phyloP scores from a whole-genome alignment of 1,140 invertebrate genomes.

The Brachionus rotundiformis region DNA sequence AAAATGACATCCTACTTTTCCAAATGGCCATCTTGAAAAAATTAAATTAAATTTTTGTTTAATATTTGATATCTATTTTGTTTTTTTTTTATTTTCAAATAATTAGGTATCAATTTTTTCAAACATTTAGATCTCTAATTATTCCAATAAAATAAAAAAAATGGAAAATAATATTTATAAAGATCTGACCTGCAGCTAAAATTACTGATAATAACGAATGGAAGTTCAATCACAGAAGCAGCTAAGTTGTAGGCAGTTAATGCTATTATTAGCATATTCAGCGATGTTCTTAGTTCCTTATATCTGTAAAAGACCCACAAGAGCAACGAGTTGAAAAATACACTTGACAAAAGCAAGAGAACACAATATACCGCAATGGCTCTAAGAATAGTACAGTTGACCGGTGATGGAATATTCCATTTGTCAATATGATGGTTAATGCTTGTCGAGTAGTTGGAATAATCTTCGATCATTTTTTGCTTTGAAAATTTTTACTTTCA shows the following conservation, averaged over 20 bases:
- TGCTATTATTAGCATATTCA: slow-evolving; percentile 46
- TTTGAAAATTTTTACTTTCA: neutral
- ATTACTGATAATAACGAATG: slow-evolving; percentile 48
- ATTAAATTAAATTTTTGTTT: neutral
- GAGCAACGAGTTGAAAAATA: slow-evolving; percentile 7
- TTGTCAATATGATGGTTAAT: neutral
- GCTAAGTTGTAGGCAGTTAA: slow-evolving; percentile 29
- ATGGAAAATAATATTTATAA: neutral
- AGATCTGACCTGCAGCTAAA: slow-evolving; percentile 20
- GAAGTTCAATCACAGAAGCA: slow-evolving; percentile 26
- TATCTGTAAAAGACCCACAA: slow-evolving; percentile 3
- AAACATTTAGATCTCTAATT: neutral
- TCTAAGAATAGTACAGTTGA: slow-evolving; percentile 12
- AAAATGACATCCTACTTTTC: neutral
- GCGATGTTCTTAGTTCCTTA: slow-evolving; percentile 23
- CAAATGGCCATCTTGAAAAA: slow-evolving; percentile 8
- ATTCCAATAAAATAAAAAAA: neutral
- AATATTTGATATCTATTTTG: neutral
- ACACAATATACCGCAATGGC: slow-evolving; percentile 8
- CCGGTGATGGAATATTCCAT: slow-evolving; percentile 30
- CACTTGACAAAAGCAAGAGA: neutral
- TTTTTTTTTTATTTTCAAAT: neutral
- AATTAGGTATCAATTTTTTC: too few relatives aligned
- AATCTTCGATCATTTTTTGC: neutral
- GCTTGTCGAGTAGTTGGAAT: neutral